Evolutionary conservation across 2,888 invertebrate species (phyloP).

Genomic region (Acleris emargana): DNA sequence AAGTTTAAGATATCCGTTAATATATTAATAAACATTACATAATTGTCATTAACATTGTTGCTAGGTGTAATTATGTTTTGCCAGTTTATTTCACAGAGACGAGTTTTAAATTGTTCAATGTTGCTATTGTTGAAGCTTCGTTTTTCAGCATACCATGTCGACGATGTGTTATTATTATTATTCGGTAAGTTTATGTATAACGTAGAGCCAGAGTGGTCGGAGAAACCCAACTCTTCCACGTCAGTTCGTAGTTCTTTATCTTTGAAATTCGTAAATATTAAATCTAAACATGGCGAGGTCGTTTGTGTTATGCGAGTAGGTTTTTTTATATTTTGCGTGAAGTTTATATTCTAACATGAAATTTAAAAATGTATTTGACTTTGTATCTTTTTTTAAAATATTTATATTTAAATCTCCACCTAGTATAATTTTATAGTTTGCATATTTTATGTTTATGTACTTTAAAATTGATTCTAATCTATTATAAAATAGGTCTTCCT

Average conservation of each 20-base stretch:
- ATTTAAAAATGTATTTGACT: neutral
- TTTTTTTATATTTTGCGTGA: conserved; percentile 14
- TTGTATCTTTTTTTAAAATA: conserved; percentile 1
- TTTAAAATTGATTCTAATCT: conserved; percentile 5
- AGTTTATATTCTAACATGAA: neutral
- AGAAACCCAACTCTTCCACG: conserved; percentile 11
- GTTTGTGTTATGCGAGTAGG: conserved; percentile 15
- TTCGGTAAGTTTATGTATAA: neutral
- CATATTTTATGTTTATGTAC: conserved; percentile 6
- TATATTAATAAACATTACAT: neutral
- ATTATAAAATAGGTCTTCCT: conserved; percentile 12
- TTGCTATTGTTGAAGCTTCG: neutral
- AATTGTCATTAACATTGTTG: neutral
- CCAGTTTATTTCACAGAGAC: neutral
- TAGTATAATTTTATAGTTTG: conserved; percentile 5
- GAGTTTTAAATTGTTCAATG: neutral
- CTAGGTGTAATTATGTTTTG: neutral
- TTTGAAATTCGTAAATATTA: conserved; percentile 18
- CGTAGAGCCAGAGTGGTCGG: conserved; percentile 3
- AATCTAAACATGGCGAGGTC: conserved; percentile 13
- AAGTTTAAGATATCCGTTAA: neutral
- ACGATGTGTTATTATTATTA: neutral
- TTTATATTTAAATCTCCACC: conserved; percentile 22
- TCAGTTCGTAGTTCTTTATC: neutral
- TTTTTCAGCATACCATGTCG: neutral